phyloP scores from a whole-genome alignment of 2,113 vertebrate genomes.

The Erpornis zantholeuca region DNA sequence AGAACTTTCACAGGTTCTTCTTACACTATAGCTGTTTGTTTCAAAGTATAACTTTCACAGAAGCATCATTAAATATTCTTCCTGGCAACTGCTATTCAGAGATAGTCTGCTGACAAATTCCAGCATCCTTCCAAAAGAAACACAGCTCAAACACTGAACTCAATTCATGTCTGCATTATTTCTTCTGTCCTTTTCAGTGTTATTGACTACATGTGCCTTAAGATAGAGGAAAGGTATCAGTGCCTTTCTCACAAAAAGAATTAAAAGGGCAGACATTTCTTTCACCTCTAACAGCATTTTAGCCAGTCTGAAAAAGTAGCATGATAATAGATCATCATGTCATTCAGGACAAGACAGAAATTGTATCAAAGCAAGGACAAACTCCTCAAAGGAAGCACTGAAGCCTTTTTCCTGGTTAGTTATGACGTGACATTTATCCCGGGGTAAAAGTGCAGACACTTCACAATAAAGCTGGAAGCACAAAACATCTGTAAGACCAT shows the following conservation, averaged over 20 bases:
- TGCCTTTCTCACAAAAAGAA: background rate
- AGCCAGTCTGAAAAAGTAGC: background rate
- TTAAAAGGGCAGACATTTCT: background rate
- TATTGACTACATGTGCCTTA: background rate
- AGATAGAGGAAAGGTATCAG: background rate
- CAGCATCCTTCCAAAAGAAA: background rate
- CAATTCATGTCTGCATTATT: background rate
- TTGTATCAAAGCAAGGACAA: background rate
- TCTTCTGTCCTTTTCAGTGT: background rate
- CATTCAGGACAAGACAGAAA: background rate
- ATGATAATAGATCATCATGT: background rate
- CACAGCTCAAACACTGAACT: background rate
- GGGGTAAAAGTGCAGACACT: background rate
- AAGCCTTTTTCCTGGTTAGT: background rate
- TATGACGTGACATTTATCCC: background rate
- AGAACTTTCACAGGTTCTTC: background rate
- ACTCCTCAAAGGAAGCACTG: background rate
- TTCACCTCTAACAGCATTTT: background rate
- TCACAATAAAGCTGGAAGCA: background rate
- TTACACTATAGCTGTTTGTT: background rate
- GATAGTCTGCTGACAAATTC: background rate
- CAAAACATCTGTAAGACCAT: background rate
- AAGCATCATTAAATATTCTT: background rate
- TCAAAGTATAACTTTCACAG: background rate
- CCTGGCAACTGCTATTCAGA: background rate